phyloP scores from a whole-genome alignment of 2,797 vertebrate species.

The Podargus strigoides region DNA sequence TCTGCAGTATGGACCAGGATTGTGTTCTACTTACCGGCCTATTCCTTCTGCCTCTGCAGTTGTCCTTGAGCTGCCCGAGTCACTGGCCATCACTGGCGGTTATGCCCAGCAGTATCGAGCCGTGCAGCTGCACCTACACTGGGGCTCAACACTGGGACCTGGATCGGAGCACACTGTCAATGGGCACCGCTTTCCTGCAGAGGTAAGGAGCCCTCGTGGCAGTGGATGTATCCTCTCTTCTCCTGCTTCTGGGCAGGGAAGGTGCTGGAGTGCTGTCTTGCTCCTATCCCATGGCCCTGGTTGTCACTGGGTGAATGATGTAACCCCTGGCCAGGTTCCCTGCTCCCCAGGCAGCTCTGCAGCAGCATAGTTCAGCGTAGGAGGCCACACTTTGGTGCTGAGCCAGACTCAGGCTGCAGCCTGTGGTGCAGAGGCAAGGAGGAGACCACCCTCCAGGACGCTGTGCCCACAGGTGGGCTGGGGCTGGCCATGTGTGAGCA shows the following conservation, averaged over 20 bases:
- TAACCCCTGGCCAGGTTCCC: neutral
- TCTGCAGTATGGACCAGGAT: neutral
- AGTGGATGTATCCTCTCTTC: neutral
- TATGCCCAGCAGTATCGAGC: slow-evolving; percentile 73
- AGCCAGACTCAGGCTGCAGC: neutral
- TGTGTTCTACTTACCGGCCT: neutral
- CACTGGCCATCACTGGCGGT: slow-evolving; percentile 62
- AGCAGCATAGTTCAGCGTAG: neutral
- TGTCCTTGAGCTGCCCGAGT: slow-evolving; percentile 58
- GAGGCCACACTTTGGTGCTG: neutral
- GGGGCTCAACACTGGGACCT: slow-evolving; percentile 64
- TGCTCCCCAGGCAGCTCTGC: neutral
- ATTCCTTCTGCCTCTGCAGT: slow-evolving; percentile 50
- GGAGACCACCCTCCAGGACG: neutral
- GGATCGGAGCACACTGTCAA: slow-evolving; percentile 83
- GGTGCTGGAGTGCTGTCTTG: neutral
- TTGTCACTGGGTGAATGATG: neutral
- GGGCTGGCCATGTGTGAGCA: accelerated
- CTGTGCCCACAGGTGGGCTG: neutral
- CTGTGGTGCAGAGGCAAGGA: neutral
- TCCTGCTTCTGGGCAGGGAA: neutral
- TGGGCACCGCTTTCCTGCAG: slow-evolving; percentile 72
- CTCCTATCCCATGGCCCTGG: accelerated
- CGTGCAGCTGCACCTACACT: slow-evolving; percentile 83
- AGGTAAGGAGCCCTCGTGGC: slow-evolving; percentile 64